A percentile compares a stretch with the other conserved stretches of the same genome.
Conservation (phyloP, 2,113 vertebrate species). For the Phaethon lepturus region DNA sequence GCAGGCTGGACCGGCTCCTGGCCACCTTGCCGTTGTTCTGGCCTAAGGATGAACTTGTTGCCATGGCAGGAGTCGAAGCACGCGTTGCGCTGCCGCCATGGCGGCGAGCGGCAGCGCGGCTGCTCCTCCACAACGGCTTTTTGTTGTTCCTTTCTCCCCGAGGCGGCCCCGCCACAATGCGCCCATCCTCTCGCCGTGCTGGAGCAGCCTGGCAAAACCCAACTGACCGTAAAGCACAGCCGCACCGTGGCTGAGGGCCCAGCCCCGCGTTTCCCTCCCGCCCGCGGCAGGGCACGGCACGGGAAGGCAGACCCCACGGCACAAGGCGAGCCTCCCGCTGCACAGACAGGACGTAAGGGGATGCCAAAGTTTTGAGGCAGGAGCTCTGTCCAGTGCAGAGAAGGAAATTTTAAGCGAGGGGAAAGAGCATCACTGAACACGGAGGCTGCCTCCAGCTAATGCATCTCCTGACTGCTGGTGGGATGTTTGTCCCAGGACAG, state of each 20-base stretch:
- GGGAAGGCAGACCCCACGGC: neutral
- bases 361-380: neutral
- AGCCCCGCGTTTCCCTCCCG: neutral
- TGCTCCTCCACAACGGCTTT: conserved; percentile 1
- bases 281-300: neutral
- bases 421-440: neutral
- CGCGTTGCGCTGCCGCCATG: accelerated
- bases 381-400: neutral
- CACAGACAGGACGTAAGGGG: neutral
- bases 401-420: neutral
- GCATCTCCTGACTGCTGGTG: neutral
- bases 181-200: neutral
- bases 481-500: conserved; percentile 11
- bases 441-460: neutral
- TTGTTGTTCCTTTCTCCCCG: neutral
- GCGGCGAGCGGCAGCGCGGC: neutral
- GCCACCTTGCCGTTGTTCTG: neutral
- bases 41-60: conserved; percentile 67
- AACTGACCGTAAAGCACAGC: neutral
- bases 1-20: neutral
- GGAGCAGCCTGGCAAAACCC: conserved; percentile 1
- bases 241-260: neutral
- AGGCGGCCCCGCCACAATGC: accelerated
- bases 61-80: conserved; percentile 54
- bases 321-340: accelerated